Evolutionary conservation across 2,113 vertebrate species (phyloP).

Genomic region (Stercorarius parasiticus): DNA sequence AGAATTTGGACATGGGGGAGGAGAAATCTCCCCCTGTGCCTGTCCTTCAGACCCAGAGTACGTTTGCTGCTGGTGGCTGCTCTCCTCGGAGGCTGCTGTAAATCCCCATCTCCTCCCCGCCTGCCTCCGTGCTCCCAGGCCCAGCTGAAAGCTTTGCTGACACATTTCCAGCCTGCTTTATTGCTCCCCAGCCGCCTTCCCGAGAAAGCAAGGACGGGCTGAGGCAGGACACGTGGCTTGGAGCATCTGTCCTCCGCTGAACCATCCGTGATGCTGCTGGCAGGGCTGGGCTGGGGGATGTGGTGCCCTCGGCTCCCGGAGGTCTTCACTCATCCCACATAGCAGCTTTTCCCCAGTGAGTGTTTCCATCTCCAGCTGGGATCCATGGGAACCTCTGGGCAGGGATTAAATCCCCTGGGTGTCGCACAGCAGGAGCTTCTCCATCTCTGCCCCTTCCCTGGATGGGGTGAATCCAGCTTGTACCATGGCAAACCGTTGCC

Average conservation of each 20-base stretch:
- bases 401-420: not conserved
- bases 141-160: conserved; percentile 9
- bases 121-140: not conserved
- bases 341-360: not conserved
- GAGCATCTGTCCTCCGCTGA: not conserved
- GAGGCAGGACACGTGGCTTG: not conserved
- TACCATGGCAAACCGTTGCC: accelerated
- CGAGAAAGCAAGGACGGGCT: not conserved
- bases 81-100: not conserved
- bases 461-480: not conserved
- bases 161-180: not conserved
- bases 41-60: not conserved
- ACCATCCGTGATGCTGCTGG: not conserved
- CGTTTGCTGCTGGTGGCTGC: not conserved
- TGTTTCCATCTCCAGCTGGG: not conserved
- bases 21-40: accelerated
- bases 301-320: accelerated
- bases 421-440: not conserved
- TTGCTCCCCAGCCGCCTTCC: not conserved
- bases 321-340: accelerated
- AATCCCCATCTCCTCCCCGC: not conserved
- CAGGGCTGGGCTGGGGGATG: not conserved
- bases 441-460: not conserved
- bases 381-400: accelerated
- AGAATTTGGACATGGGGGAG: not conserved